Evolutionary conservation across 2,888 invertebrate genomes (phyloP), one percentile per base, ranked within the genome.

Genomic region (Alentia gelatinosa): DNA sequence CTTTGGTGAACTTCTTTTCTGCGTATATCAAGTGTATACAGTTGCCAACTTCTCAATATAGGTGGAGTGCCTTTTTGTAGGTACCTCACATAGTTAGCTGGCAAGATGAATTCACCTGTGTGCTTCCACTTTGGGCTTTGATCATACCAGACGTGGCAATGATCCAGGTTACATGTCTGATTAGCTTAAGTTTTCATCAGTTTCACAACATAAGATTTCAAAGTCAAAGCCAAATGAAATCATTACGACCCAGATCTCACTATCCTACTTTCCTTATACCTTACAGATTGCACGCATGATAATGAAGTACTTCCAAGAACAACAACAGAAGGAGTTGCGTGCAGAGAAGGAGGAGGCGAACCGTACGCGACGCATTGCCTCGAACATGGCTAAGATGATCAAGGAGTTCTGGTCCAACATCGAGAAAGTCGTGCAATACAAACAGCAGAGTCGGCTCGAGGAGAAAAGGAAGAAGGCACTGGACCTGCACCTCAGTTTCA

Each of bases 351-450:
- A 99, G 15, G 98, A 98, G 94, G 98, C 98, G 95, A 96, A 98
- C 93, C 98, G 98, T 95, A 96, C 98, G 90, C 97, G 97, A 95
- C 97, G 98, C 94, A 98, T 99, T 47, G 99, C 99, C 3, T 97
- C 98, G 0, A 98, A 98, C 94, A 98, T 99, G 93, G 98, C 99
- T 0, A 98, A 98, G 95, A 98, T 99, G 97, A 97, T 99, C 3
- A 97, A 98, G 95, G 98, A 97, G 90, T 99, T 99, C 96, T 99
- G 99, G 99, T 97, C 97, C 3, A 99, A 98, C 96, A 99, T 99
- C 15, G 99, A 99, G 96, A 99, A 99, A 97, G 96, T 99, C 94
- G 98, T 99, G 75, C 98, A 99, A 96, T 98, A 98, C 96, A 99
- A 99, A 96, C 98, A 98, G 94, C 98, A 98, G 95, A 98, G 98